Percentiles rank a stretch among this genome's conserved stretches.
Conservation (phyloP, 2,113 vertebrate genomes). For the Isichthys henryi region DNA sequence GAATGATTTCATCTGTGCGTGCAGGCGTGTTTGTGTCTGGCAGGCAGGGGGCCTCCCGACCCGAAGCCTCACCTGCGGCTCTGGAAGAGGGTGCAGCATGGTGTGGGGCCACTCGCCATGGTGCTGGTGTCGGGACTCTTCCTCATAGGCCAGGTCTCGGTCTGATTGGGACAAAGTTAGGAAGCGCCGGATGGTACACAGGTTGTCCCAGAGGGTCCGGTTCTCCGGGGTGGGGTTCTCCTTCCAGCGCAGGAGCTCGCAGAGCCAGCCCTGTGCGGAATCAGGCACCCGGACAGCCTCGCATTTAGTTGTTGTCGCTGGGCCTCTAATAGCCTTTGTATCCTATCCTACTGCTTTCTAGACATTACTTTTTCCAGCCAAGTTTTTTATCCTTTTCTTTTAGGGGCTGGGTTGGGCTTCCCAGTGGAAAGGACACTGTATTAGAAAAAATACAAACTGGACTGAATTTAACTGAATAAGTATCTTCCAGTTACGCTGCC, state of each 20-base stretch:
- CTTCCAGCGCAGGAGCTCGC: slow-evolving; percentile 88
- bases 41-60: background rate
- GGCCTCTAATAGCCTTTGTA: background rate
- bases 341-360: slow-evolving; percentile 10
- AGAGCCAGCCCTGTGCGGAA: slow-evolving; percentile 77
- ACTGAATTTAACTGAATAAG: background rate
- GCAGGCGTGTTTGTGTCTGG: background rate
- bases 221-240: slow-evolving; percentile 86
- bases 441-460: background rate
- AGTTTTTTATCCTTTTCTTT: background rate
- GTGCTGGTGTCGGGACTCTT: slow-evolving; percentile 83
- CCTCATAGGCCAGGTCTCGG: slow-evolving; percentile 79
- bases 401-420: background rate
- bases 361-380: background rate
- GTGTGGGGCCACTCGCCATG: slow-evolving; percentile 78
- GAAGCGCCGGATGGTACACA: slow-evolving; percentile 87
- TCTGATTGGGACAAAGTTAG: slow-evolving; percentile 72
- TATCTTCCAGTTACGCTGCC: background rate
- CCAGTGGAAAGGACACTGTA: background rate
- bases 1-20: background rate
- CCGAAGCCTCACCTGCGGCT: slow-evolving; percentile 38
- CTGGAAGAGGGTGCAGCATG: slow-evolving; percentile 64
- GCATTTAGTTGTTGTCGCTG: background rate
- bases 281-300: background rate
- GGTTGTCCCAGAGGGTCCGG: slow-evolving; percentile 93